phyloP scores from a whole-genome alignment of 2,888 invertebrate genomes.

The Cantharis rustica region DNA sequence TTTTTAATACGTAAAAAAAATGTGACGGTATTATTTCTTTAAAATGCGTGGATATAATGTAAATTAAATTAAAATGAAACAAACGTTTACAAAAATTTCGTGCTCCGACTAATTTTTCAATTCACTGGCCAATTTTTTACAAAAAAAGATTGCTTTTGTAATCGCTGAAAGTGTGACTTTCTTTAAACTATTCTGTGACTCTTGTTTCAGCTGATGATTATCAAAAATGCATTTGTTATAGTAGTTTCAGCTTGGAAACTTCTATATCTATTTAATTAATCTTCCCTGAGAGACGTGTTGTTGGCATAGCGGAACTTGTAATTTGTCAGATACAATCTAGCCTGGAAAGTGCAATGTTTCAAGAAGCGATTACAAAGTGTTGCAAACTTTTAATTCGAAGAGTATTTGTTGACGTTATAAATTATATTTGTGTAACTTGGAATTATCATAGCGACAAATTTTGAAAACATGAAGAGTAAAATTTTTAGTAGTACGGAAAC shows the following conservation, averaged over 20 bases:
- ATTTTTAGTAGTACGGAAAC: no score
- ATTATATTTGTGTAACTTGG: neutral
- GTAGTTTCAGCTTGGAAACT: slow-evolving; percentile 22
- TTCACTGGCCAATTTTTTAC: neutral
- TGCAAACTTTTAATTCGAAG: neutral
- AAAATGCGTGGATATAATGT: no score
- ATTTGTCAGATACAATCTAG: slow-evolving; percentile 30
- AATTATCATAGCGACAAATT: neutral
- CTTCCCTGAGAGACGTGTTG: slow-evolving; percentile 28
- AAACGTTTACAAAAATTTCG: neutral
- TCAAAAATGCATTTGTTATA: slow-evolving; percentile 25
- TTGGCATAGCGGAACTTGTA: slow-evolving; percentile 30
- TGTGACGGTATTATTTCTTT: no score
- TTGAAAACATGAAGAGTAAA: neutral
- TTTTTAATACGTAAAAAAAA: no score
- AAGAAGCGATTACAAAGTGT: slow-evolving; percentile 13
- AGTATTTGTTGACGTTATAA: slow-evolving; percentile 1
- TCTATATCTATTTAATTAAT: slow-evolving; percentile 30
- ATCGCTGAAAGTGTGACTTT: neutral
- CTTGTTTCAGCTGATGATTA: slow-evolving; percentile 16
- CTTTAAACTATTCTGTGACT: neutral
- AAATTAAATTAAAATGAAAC: neutral
- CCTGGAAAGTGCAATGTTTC: slow-evolving; percentile 30
- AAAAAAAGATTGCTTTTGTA: neutral
- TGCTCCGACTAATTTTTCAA: neutral